Conservation (phyloP, 37 sponge, comb jelly and placozoan species). For the Ianthella basta region DNA sequence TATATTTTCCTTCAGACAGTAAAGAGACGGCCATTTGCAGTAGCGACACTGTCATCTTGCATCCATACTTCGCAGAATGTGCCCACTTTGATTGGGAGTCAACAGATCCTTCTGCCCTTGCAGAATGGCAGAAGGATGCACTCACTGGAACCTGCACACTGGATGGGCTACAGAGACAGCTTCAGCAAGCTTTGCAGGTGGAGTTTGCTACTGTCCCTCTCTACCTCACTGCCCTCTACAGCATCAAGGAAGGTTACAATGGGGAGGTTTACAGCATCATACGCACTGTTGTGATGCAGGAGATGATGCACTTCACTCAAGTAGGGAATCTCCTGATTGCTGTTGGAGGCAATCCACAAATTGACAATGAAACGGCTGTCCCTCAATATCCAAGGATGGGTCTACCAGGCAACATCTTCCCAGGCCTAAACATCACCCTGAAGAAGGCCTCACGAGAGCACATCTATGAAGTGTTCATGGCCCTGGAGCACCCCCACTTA, state of each 20-base stretch:
- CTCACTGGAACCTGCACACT: neutral
- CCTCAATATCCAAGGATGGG: slow-evolving; percentile 37
- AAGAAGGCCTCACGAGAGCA: slow-evolving; percentile 15
- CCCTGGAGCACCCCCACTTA: slow-evolving; percentile 37
- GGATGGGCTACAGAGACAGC: slow-evolving; percentile 14
- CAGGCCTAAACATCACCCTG: slow-evolving; percentile 35
- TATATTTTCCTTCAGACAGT: too few species aligned
- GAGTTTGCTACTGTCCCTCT: slow-evolving; percentile 64
- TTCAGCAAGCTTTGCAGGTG: slow-evolving; percentile 50
- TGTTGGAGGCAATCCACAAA: slow-evolving; percentile 39
- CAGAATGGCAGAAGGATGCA: neutral
- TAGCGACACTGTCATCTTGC: neutral
- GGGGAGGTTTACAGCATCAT: slow-evolving; percentile 30
- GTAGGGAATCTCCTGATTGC: slow-evolving; percentile 63
- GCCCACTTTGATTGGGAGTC: too few species aligned
- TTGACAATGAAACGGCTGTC: slow-evolving; percentile 12
- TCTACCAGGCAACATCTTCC: slow-evolving; percentile 51
- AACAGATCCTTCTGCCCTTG: neutral
- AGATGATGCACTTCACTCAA: slow-evolving; percentile 64
- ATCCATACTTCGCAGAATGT: too few species aligned
- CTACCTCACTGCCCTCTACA: slow-evolving; percentile 57
- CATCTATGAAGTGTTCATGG: slow-evolving; percentile 48
- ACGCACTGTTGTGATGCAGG: slow-evolving; percentile 46
- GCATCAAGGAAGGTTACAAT: slow-evolving; percentile 53
- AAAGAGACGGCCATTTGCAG: neutral